These are phyloP conservation scores for Notospermus geniculatus DNA, from an alignment of 1,140 invertebrate species.

Conservation along the genomic window DNA sequence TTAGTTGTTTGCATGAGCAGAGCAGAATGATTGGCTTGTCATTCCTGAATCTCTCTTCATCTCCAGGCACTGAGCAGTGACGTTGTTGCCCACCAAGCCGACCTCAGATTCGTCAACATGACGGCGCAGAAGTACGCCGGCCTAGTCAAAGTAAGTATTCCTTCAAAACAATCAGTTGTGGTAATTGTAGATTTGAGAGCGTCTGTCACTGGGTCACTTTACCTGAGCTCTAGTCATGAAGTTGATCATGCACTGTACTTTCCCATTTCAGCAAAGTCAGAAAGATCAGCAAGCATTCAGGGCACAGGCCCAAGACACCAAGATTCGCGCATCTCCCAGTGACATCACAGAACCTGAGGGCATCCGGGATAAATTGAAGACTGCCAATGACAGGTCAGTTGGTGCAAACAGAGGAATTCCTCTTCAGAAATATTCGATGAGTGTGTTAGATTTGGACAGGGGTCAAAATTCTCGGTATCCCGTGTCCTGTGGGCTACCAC, in stretches of 20 bases:
- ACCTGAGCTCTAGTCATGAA: too few relatives aligned
- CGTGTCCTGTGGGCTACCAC: too few relatives aligned
- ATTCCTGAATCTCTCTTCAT: too few relatives aligned
- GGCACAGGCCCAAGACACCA: not conserved
- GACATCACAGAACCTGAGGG: slow-evolving; percentile 38
- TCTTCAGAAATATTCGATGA: not conserved
- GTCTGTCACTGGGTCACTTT: too few relatives aligned
- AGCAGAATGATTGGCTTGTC: too few relatives aligned
- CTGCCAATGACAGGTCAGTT: slow-evolving; percentile 56
- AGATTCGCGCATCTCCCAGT: not conserved
- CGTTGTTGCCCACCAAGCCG: slow-evolving; percentile 91
- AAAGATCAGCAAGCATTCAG: not conserved
- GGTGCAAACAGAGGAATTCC: not conserved
- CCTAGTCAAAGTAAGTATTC: slow-evolving; percentile 73
- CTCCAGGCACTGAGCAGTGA: slow-evolving; percentile 80
- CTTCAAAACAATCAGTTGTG: too few relatives aligned
- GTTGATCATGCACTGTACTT: too few relatives aligned
- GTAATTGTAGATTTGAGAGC: too few relatives aligned
- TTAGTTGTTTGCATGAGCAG: too few relatives aligned
- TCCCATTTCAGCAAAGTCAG: not conserved
- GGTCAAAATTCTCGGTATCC: too few relatives aligned
- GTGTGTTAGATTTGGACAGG: not conserved
- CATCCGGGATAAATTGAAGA: slow-evolving; percentile 43
- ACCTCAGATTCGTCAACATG: slow-evolving; percentile 91
- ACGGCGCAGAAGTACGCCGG: slow-evolving; percentile 91